Evolutionary conservation across 2,888 invertebrate species (phyloP), one percentile per base, ranked within the genome.

Genomic region (Ophion obscuratus): DNA sequence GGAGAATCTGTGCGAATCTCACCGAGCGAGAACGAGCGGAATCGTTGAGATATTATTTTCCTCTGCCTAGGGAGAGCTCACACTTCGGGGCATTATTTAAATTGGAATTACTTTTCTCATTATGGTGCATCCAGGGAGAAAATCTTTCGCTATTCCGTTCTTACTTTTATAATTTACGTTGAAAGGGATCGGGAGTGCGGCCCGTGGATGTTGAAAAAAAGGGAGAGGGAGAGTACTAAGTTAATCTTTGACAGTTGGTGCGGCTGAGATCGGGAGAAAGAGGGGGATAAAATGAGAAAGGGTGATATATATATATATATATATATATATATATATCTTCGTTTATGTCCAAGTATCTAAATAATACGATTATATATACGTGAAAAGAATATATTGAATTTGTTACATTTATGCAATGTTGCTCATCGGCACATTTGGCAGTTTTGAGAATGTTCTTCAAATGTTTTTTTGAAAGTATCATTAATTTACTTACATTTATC

Each of bases 31-130:
- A 53, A 53, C 53, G 53, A 44, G 31, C 24, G 61, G 61, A 66
- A 80, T 77, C 76, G 61, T 67, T 67, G 85, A 90, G 90, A 92
- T 92, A 92, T 92, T 93, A 93, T 93, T 93, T 92, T 92, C 47
- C 67, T 85, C 62, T 36, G 17, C 61, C 85, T 89, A 89, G 78
- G 47, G 44, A 57, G 44, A 68, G 68, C 81, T 75, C 83, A 62
- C 85, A 83, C 90, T 91, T 92, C 89, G 89, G 88, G 90, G 92
- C 93, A 92, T 93, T 94, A 93, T 93, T 93, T 93, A 93, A 94
- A 93, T 93, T 93, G 92, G 92, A 93, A 93, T 94, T 93, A 93
- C 94, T 94, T 94, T 94, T 94, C 94, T 93, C 94, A 93, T 94
- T 93, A 94, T 92, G 91, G 92, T 88, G 91, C 92, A 92, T 85